Percentiles rank a stretch among this genome's conserved stretches.
phyloP scores from a whole-genome alignment of 2,113 vertebrate genomes.

The Tenebrosternarchus preto region DNA sequence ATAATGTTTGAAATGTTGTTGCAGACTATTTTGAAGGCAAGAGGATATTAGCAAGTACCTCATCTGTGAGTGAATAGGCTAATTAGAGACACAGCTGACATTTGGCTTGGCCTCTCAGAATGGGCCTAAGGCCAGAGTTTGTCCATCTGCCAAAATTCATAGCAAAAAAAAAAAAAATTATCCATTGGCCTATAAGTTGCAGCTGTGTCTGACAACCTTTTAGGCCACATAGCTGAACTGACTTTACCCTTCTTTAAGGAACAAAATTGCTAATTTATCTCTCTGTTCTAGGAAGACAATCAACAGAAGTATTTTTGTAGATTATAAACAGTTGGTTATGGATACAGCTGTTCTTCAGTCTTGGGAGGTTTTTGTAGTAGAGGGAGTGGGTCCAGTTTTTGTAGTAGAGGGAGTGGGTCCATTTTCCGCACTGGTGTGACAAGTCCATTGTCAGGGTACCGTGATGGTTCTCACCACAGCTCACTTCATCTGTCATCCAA shows the following conservation, averaged over 20 bases:
- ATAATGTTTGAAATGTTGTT: not conserved
- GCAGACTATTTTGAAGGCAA: not conserved
- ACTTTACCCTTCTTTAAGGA: not conserved
- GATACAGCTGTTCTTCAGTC: not conserved
- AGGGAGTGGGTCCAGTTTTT: not conserved
- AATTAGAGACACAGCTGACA: conserved; percentile 4
- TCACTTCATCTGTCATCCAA: no score
- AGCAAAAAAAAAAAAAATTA: not conserved
- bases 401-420: not conserved
- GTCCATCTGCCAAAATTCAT: not conserved
- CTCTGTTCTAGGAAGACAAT: no score
- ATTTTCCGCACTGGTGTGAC: no score
- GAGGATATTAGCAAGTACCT: not conserved
- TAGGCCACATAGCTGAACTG: not conserved
- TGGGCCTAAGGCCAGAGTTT: not conserved
- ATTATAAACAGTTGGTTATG: no score
- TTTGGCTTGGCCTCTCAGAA: not conserved
- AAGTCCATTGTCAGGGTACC: no score
- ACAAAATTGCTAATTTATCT: not conserved
- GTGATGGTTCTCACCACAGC: not conserved
- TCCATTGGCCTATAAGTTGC: not conserved
- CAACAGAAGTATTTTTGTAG: no score
- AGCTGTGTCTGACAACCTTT: not conserved
- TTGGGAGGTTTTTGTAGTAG: not conserved
- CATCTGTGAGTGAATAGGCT: not conserved